Conservation (phyloP, 2,113 vertebrate genomes). For the Dolichotis patagonum region DNA sequence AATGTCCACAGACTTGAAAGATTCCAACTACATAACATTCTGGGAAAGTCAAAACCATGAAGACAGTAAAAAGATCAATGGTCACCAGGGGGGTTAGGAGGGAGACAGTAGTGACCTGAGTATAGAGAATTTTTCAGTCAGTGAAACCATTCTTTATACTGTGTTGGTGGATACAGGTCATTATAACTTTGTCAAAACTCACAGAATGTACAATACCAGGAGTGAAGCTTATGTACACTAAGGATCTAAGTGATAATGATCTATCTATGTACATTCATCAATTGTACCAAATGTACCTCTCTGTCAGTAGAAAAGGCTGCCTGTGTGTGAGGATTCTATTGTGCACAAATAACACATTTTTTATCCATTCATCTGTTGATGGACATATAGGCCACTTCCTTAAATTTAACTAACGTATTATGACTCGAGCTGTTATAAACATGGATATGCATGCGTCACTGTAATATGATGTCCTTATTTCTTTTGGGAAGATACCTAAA, state of each 20-base stretch:
- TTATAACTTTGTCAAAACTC: neutral
- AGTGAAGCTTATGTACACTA: neutral
- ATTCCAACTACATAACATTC: neutral
- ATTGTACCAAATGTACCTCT: neutral
- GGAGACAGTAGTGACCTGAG: neutral
- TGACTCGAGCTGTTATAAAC: neutral
- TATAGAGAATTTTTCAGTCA: neutral
- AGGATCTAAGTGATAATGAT: neutral
- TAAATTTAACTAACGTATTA: no score
- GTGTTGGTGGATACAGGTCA: neutral
- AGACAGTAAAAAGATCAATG: neutral
- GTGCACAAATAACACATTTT: no score
- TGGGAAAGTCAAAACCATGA: constrained; percentile 4
- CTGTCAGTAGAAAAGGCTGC: neutral
- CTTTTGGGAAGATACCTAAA: neutral
- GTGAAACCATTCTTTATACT: neutral
- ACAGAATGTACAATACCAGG: neutral
- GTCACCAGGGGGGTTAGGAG: neutral
- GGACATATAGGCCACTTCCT: no score
- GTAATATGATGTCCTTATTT: neutral
- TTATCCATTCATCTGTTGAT: no score
- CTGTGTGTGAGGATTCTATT: neutral
- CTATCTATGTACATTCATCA: neutral
- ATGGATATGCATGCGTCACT: neutral
- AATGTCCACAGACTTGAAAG: neutral